Evolutionary conservation across 2,113 vertebrate species (phyloP), one percentile per base, ranked within the genome.

Genomic region (Carlito syrichta): DNA sequence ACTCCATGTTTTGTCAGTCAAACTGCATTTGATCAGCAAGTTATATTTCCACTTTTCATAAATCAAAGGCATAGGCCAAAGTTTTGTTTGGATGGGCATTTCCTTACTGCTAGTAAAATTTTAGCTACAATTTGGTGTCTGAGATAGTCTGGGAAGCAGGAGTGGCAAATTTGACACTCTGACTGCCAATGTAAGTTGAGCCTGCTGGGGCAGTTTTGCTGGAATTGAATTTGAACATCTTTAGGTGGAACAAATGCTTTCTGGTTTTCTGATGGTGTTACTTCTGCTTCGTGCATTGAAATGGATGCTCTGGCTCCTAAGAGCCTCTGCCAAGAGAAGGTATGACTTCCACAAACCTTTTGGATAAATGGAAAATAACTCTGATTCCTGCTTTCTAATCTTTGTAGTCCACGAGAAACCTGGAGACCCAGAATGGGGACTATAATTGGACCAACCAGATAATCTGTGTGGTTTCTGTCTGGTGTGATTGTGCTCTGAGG

Each of bases 21-120:
- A 81, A 63, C 5, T 58, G 20, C 23, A 50, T 48, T 86, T 19
- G 27, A 95, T 66, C 78, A 68, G 48, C n/a, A 73, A 74, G 52
- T 94, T 43, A 27, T 74, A 74, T 52, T 82, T 69, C 25, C 48
- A 40, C 20, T 81, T 52, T 87, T 89, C 43, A 54, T 86, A 35
- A 48, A 77, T 91, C 60, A 89, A 43, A 32, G 68, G 40, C 58
- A 30, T 20, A 94, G 92, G 90, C 25, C 4, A 68, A 95, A 93
- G 20, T 3, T 95, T 84, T 92, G 78, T 96, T 84, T 92, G 83
- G 30, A n/a, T 63, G 73, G 76, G 35, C 6, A 40, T 93, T 91
- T 95, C n/a, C 79, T 95, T 43, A 74, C 8, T 22, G 78, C 7
- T 45, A 58, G 78, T 85, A 20, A 73, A 92, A 93, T 86, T 54